Base-by-base conservation (phyloP, 2,113 vertebrate species). In the Phaethornis superciliosus region DNA sequence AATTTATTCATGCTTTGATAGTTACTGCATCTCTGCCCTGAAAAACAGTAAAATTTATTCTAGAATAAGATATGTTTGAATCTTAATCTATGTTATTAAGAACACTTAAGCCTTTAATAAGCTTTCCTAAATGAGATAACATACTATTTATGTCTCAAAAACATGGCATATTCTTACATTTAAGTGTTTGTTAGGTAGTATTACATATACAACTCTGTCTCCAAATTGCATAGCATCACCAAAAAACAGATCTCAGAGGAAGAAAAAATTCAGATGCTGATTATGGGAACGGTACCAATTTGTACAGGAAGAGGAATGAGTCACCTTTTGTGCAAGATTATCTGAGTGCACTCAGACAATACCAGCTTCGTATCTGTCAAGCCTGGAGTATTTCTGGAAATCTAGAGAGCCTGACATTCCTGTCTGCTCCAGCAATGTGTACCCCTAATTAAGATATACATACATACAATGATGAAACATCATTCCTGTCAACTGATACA, bases 281-380 rank as follows among this genome's bases (percentile, higher is more conserved):
- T 86, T 83, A 86, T 58, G 27, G 37, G 49, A 93, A 84, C 75
- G 32, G 60, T 81, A 62, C 32, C 86, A 87, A 92, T 82, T 94
- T n/a, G 12, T 59, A 88, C 23, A 91, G 88, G 37, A 92, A 88
- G 62, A 93, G 6, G 56, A 96, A 93, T 96, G 92, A 96, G 76
- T 95, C 92, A 91, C 94, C 82, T 74, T 72, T 80, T 85, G 21
- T 69, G 83, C 87, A 90, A 89, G 90, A 28, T 59, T 87, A 90
- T 91, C 90, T 91, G 78, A 93, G 65, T 49, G 49, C 22, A 80
- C 42, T 85, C 67, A 93, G 71, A 49, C 89, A 94, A 75, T 56
- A 84, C 67, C 33, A 44, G 52, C 42, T 75, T 78, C 35, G 2
- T 77, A 90, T 76, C 88, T 67, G 74, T 70, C 85, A 94, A 76